phyloP scores from a whole-genome alignment of 2,113 vertebrate species.

The Carollia perspicillata region DNA sequence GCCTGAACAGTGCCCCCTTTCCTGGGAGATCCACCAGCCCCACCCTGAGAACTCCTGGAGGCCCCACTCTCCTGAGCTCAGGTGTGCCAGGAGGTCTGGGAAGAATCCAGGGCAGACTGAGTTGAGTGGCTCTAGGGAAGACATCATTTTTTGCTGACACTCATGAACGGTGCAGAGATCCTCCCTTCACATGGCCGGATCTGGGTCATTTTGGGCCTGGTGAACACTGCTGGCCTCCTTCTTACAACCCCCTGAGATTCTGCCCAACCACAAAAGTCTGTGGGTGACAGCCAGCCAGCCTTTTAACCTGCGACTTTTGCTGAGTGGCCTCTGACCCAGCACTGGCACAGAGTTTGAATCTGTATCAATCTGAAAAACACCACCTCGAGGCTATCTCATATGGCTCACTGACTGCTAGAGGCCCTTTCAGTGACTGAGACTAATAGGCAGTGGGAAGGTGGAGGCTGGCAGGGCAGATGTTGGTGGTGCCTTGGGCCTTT shows the following conservation, averaged over 20 bases:
- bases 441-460: too few relatives aligned
- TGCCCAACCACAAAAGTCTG: not conserved
- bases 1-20: not conserved
- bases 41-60: too few relatives aligned
- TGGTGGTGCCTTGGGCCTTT: too few relatives aligned
- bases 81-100: too few relatives aligned
- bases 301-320: not conserved
- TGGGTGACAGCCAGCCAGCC: not conserved
- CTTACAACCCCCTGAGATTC: not conserved
- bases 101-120: too few relatives aligned
- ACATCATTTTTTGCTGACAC: not conserved
- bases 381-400: not conserved
- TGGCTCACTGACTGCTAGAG: not conserved
- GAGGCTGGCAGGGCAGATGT: too few relatives aligned
- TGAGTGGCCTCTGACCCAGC: not conserved
- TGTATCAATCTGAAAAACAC: not conserved
- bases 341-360: not conserved
- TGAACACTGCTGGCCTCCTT: not conserved
- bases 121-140: not conserved
- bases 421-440: not conserved
- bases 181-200: not conserved
- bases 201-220: not conserved
- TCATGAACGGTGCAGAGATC: not conserved
- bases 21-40: not conserved
- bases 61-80: too few relatives aligned